These are phyloP conservation scores for Columba janthina DNA, from an alignment of 2,113 vertebrate species.

Conservation along the genomic window DNA sequence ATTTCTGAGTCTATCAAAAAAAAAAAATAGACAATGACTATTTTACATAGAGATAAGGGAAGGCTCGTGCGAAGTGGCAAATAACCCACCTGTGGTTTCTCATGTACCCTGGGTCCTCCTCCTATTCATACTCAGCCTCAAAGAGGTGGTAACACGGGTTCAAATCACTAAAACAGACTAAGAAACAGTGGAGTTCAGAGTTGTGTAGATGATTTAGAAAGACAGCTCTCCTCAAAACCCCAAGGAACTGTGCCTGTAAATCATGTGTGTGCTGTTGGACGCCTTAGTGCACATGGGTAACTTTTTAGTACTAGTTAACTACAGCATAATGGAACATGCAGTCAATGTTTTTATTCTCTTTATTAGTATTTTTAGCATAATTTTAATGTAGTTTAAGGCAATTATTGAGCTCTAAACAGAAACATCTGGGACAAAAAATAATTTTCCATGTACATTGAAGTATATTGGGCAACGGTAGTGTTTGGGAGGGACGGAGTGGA, in stretches of 20 bases:
- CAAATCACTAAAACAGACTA: constrained; percentile 52
- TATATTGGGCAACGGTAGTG: background rate
- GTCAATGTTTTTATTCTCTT: background rate
- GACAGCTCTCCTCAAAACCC: background rate
- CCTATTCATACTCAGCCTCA: constrained; percentile 77
- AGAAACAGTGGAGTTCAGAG: background rate
- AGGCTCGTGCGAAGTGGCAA: background rate
- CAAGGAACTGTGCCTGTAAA: background rate
- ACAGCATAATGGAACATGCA: background rate
- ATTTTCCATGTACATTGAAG: background rate
- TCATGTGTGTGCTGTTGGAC: background rate
- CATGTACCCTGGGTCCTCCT: constrained; percentile 51
- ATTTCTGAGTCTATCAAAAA: background rate
- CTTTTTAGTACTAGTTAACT: background rate
- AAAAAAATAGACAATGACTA: accelerated
- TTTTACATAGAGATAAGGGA: background rate
- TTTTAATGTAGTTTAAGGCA: background rate
- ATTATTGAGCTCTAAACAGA: background rate
- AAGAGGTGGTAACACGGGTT: constrained; percentile 72
- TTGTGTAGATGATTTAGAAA: background rate
- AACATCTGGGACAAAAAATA: constrained; percentile 32
- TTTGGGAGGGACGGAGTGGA: background rate
- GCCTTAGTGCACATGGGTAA: background rate
- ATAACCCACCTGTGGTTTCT: constrained; percentile 7
- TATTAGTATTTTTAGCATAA: background rate